Conservation (phyloP, 2,113 vertebrate genomes). For the Motacilla alba region DNA sequence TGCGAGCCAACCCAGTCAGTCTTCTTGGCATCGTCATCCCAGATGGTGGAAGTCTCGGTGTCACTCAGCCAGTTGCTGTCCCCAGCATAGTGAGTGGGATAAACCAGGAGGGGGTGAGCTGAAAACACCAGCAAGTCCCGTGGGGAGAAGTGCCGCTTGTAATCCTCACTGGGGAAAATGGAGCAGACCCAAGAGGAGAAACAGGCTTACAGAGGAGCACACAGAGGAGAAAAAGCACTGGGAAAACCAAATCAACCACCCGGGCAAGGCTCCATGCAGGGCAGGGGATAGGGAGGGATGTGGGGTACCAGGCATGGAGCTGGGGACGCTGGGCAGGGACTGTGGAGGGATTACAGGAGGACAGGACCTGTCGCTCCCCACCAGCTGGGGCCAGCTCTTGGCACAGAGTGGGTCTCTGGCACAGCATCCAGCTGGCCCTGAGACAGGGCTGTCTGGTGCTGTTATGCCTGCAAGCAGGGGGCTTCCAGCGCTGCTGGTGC, state of each 20-base stretch:
- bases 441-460: not conserved
- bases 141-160: conserved; percentile 86
- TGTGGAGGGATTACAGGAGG: not conserved
- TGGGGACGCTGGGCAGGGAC: not conserved
- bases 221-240: not conserved
- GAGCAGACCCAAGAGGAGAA: not conserved
- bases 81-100: conserved; percentile 91
- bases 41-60: conserved; percentile 94
- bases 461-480: not conserved
- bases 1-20: conserved; percentile 89
- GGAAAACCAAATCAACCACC: rapidly evolving
- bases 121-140: conserved; percentile 88
- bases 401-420: not conserved
- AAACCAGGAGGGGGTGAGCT: conserved; percentile 83
- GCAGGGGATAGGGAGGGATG: not conserved
- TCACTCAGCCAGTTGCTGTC: conserved; percentile 91
- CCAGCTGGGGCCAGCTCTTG: rapidly evolving
- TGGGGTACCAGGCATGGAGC: not conserved
- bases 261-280: rapidly evolving
- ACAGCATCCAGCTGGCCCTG: not conserved
- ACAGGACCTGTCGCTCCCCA: not conserved
- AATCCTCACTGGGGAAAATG: conserved; percentile 78
- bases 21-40: conserved; percentile 86
- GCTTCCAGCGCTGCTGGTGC: not conserved
- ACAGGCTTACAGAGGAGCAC: not conserved